Base-by-base conservation (phyloP, 1,140 invertebrate species). In the Drosophila kepulauana region DNA sequence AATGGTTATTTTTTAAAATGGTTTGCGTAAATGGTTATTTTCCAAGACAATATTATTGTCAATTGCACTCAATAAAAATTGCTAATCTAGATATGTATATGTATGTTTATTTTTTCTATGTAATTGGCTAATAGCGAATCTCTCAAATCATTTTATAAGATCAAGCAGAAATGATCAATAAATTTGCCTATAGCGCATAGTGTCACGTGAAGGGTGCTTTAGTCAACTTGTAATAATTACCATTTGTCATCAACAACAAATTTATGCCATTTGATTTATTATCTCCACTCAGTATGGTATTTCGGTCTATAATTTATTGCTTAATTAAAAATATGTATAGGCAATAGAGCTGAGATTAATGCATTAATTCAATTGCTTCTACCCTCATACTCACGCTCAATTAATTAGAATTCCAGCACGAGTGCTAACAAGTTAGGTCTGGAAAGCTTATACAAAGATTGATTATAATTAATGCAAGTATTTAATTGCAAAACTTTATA, bases 391-490 rank as follows among this genome's bases (percentile, higher is more conserved):
- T 87, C 73, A 75, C 84, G 85, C 80, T 75, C 78, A 75, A 88
- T 88, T 84, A 88, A 81, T 87, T 77, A 84, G 65, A 69, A 68
- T 84, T 49, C 59, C 61, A 72, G 65, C 75, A 75, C 35, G 38
- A 62, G 54, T 59, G 49, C 43, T 28, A 70, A 62, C 54, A 65
- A 56, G 15, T 11, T 49, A 65, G 25, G 51, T 8, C 54, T 13
- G 30, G 43, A 52, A 56, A 54, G 16, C 48, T 65, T 25, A 38
- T 25, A 59, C 45, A 75, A 69, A 56, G 46, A 66, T 11, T 71
- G 52, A 87, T 89, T 85, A 28, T 63, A 84, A 87, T 84, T 41
- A 84, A 88, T 89, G 63, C 84, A 28, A 59, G 61, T 43, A 58
- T 65, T 65, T 62, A 71, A 45, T 72, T 30, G 56, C 61, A 56